Conservation (phyloP, 2,113 vertebrate genomes). For the Picathartes gymnocephalus region DNA sequence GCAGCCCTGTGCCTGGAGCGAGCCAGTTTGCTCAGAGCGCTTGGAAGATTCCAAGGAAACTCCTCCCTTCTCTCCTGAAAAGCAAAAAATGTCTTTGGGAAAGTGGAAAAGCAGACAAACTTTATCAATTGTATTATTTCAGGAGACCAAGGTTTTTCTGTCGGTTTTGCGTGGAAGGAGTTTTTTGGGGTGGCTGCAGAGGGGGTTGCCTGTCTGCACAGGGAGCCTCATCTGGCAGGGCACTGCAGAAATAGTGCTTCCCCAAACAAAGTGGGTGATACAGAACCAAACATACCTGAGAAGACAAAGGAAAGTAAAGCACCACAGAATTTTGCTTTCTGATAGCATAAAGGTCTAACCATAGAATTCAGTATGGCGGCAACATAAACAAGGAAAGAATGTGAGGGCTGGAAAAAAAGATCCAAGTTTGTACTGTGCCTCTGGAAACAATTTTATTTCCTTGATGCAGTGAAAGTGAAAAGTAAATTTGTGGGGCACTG, state of each 20-base stretch:
- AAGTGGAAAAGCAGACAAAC: not conserved
- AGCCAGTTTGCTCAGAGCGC: not conserved
- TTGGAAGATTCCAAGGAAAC: slow-evolving; percentile 4
- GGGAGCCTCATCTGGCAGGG: not conserved
- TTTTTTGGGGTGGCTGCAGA: not conserved
- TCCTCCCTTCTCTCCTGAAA: slow-evolving; percentile 45
- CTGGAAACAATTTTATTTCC: not conserved
- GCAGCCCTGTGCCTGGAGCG: not conserved
- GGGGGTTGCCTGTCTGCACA: not conserved
- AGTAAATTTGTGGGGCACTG: not conserved
- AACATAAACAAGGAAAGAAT: not conserved
- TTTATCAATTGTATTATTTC: not conserved
- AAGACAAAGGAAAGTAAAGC: not conserved
- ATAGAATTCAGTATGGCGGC: not conserved
- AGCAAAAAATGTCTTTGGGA: slow-evolving; percentile 1
- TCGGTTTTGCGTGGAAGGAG: not conserved
- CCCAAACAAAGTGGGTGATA: not conserved
- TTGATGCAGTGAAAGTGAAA: not conserved
- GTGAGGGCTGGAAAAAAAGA: not conserved
- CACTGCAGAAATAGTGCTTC: not conserved
- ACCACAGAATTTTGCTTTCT: not conserved
- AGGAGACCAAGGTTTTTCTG: not conserved
- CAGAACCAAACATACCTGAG: accelerated
- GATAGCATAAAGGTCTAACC: not conserved
- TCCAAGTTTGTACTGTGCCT: not conserved